These are phyloP conservation scores for Onchidella celtica DNA, from an alignment of 2,888 invertebrate species.

Conservation along the genomic window DNA sequence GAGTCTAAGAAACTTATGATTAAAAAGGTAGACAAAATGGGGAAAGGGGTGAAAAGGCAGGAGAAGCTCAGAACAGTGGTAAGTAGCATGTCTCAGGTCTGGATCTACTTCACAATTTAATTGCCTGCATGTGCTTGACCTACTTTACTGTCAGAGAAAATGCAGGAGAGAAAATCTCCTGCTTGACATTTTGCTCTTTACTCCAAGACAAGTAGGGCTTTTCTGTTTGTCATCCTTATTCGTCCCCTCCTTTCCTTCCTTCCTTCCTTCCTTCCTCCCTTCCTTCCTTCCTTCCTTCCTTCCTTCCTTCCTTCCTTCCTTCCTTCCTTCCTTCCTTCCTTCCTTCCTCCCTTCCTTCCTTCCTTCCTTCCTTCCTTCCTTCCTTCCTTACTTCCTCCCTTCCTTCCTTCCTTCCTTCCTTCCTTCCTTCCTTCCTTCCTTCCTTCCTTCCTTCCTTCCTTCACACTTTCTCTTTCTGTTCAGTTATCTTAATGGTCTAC, in stretches of 20 bases:
- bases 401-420: background rate
- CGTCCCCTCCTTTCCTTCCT: background rate
- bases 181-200: too few relatives aligned
- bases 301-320: background rate
- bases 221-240: background rate
- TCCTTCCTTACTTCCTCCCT: background rate
- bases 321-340: background rate
- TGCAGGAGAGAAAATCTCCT: too few relatives aligned
- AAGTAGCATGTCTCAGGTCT: too few relatives aligned
- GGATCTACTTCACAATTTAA: too few relatives aligned
- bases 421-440: constrained; percentile 1
- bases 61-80: too few relatives aligned
- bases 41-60: too few relatives aligned
- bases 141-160: too few relatives aligned
- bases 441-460: background rate
- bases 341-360: background rate
- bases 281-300: background rate
- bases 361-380: constrained; percentile 10
- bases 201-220: too few relatives aligned
- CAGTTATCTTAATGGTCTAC: too few relatives aligned
- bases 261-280: background rate
- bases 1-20: too few relatives aligned
- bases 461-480: background rate
- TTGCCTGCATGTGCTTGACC: too few relatives aligned
- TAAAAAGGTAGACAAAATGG: too few relatives aligned